Evolutionary conservation across 2,888 invertebrate species (phyloP).

Genomic region (Erebia palarica): DNA sequence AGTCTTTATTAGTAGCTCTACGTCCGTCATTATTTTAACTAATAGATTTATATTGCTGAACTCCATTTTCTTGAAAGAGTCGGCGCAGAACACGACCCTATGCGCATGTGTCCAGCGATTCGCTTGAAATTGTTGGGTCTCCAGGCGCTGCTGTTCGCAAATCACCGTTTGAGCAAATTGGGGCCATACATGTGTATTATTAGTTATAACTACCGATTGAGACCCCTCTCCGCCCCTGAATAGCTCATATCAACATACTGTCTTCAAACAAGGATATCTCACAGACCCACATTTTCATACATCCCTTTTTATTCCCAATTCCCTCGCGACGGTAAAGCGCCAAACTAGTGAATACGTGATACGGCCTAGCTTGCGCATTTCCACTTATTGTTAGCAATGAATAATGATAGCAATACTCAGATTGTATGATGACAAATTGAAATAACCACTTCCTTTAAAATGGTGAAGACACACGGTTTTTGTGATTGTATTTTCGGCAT

Average conservation of each 20-base stretch:
- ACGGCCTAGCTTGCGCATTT: background rate
- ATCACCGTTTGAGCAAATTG: no score
- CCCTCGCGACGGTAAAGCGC: no score
- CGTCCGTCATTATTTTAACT: no score
- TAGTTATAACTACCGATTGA: no score
- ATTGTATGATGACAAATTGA: constrained; percentile 2
- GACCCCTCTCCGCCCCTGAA: background rate
- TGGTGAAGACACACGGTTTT: constrained; percentile 17
- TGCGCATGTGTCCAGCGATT: no score
- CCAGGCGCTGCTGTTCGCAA: no score
- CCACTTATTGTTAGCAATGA: background rate
- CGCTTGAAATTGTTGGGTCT: no score
- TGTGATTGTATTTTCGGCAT: background rate
- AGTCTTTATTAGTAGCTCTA: no score
- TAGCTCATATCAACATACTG: background rate
- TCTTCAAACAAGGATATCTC: background rate
- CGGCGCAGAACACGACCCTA: no score
- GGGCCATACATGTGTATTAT: no score
- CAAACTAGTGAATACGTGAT: background rate
- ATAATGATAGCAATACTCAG: background rate
- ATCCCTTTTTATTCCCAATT: background rate
- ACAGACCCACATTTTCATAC: background rate
- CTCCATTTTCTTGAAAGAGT: no score
- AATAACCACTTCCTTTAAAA: constrained; percentile 21
- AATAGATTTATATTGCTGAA: no score